Evolutionary conservation across 2,113 vertebrate species (phyloP), one percentile per base, ranked within the genome.

Genomic region (Miniopterus natalensis): DNA sequence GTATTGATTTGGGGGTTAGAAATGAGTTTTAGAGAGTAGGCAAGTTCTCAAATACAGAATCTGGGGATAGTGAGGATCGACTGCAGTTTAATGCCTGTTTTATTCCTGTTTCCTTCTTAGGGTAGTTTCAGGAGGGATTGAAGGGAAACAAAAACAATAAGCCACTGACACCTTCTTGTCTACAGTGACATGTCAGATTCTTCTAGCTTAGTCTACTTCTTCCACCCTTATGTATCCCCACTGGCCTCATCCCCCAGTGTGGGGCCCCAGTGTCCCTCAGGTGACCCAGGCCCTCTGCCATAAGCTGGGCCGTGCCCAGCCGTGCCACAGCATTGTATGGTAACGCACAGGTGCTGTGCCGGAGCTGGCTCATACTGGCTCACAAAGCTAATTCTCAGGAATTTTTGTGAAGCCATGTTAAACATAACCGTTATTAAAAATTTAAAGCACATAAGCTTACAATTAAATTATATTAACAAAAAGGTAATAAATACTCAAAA

Each of bases 401-500:
- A 84, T 84, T 83, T 36, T 73, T 71, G 18, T 55, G 40, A 86
- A 75, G 45, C 61, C 20, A 51, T 36, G 7, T 88, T 84, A 63
- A 51, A 71, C 29, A 70, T 45, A 55, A 88, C 17, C 2, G 25
- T 55, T 55, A 49, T n/a, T 90, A 74, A 86, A 95, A 74, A 74
- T 78, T 31, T 74, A 51, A 80, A 49, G 84, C 5, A 9, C 8
- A 55, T 20, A 59, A 49, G 6, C 61, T 51, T 92, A 73, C 27
- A 84, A 90, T 10, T 65, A 61, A 47, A 55, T 65, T 63, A 65
- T 55, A 70, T 70, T 77, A 71, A 88, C 6, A 84, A 70, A 75
- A 81, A 77, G 25, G 20, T 94, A 70, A 77, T 87, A 83, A 87
- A 57, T 66, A 57, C 63, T 92, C 40, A 80, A 89, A 89, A 61